A percentile compares a stretch with the other conserved stretches of the same genome.
These are phyloP conservation scores for Xenops minutus DNA, from an alignment of 2,797 vertebrate species.

Conservation along the genomic window DNA sequence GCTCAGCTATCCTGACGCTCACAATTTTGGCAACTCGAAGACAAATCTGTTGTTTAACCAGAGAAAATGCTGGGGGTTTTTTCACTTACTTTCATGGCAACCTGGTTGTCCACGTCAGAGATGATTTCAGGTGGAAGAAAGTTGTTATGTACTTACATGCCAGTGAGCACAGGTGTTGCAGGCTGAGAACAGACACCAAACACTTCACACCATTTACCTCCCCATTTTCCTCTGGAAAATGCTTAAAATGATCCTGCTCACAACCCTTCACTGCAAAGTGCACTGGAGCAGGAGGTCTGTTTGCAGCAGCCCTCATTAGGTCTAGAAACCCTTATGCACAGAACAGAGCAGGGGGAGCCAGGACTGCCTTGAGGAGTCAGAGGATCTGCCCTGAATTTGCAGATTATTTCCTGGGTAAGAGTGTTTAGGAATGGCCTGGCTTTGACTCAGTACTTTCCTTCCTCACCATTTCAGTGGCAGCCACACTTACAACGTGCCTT, in stretches of 20 bases:
- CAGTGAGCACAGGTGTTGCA: background rate
- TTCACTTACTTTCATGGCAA: background rate
- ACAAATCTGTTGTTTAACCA: conserved; percentile 36
- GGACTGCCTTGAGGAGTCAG: background rate
- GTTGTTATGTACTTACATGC: background rate
- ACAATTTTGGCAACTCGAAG: conserved; percentile 1
- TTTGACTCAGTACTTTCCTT: background rate
- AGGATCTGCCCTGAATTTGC: background rate
- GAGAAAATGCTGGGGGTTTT: background rate
- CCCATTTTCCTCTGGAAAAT: background rate
- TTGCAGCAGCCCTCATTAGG: background rate
- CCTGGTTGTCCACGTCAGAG: background rate
- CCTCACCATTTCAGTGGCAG: background rate
- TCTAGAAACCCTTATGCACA: background rate
- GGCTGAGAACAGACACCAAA: background rate
- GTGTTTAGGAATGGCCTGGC: background rate
- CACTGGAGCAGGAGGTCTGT: background rate
- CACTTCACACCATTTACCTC: background rate
- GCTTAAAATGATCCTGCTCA: background rate
- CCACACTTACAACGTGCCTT: background rate
- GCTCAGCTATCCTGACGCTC: background rate
- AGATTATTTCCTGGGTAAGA: background rate
- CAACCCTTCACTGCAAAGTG: background rate
- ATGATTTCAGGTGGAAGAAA: background rate
- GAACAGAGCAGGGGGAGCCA: background rate